These are phyloP conservation scores for Penaeus monodon DNA, from an alignment of 2,888 invertebrate species.

Conservation along the genomic window DNA sequence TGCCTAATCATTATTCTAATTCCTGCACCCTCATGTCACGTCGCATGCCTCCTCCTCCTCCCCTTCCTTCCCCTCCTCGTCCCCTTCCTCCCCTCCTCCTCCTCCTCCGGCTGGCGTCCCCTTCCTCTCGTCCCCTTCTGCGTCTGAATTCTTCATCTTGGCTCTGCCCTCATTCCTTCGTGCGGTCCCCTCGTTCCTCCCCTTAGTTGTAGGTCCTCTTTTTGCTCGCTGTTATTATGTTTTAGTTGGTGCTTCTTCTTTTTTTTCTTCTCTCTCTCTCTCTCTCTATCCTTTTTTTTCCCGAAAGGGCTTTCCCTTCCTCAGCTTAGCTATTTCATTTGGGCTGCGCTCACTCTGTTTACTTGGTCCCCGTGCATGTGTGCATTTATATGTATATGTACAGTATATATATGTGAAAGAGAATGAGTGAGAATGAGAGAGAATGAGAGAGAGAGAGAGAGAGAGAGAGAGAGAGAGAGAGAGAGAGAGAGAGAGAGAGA, in stretches of 20 bases:
- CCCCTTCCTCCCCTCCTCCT: conserved; percentile 7
- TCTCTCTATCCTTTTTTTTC: neutral
- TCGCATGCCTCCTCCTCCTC: neutral
- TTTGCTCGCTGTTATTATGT: neutral
- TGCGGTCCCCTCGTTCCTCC: neutral
- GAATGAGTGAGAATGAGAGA: neutral
- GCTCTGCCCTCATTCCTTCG: conserved; percentile 1
- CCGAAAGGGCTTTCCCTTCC: too few relatives aligned
- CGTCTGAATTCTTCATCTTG: neutral
- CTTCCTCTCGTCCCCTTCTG: neutral
- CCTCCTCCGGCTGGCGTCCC: neutral
- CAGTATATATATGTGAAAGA: neutral
- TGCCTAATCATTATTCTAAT: too few relatives aligned
- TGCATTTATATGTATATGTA: neutral
- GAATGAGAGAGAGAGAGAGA: neutral
- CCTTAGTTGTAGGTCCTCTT: too few relatives aligned
- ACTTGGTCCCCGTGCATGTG: too few relatives aligned
- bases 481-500: neutral
- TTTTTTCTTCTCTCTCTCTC: neutral
- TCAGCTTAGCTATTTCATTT: too few relatives aligned
- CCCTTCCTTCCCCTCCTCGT: neutral
- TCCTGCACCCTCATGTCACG: too few relatives aligned
- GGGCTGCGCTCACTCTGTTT: too few relatives aligned
- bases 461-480: neutral
- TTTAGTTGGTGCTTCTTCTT: neutral